Percentiles rank a stretch among this genome's conserved stretches.
phyloP scores from a whole-genome alignment of 2,797 vertebrate genomes.

The Apogon hyalosoma region DNA sequence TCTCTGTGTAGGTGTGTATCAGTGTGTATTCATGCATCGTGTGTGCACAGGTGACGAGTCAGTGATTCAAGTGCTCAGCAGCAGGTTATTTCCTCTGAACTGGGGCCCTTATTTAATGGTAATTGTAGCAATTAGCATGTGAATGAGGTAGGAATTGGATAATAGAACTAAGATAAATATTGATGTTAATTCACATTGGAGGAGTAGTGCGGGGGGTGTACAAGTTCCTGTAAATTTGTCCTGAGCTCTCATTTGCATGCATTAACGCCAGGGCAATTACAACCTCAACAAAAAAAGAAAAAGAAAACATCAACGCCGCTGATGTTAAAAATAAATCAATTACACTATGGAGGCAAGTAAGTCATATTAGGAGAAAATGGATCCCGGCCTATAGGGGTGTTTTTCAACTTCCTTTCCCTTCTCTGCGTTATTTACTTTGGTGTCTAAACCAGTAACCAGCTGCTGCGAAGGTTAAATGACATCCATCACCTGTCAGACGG shows the following conservation, averaged over 20 bases:
- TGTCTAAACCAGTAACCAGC: conserved; percentile 68
- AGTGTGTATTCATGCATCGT: conserved; percentile 23
- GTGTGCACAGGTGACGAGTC: conserved; percentile 68
- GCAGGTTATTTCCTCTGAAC: conserved; percentile 82
- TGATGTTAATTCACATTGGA: conserved; percentile 81
- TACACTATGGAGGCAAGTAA: conserved; percentile 27
- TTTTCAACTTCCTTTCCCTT: conserved; percentile 45
- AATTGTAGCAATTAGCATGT: conserved; percentile 94
- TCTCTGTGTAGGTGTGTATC: conserved; percentile 25
- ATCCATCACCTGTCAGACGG: conserved; percentile 78
- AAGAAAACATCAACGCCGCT: conserved; percentile 57
- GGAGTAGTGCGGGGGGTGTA: conserved; percentile 40
- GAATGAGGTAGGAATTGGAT: conserved; percentile 89
- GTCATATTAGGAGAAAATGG: conserved; percentile 47
- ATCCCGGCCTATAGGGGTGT: conserved; percentile 34
- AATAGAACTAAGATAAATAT: conserved; percentile 87
- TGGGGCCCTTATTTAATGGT: conserved; percentile 90
- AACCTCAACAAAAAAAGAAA: conserved; percentile 36
- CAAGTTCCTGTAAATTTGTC: conserved; percentile 65
- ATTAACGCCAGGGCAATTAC: conserved; percentile 78
- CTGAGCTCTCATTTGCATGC: conserved; percentile 80
- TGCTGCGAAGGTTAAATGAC: conserved; percentile 76
- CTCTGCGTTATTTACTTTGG: conserved; percentile 64
- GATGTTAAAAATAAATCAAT: conserved; percentile 71
- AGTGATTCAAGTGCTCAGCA: conserved; percentile 74